Evolutionary conservation across 2,113 vertebrate species (phyloP).

Genomic region (Sigmodon hispidus): DNA sequence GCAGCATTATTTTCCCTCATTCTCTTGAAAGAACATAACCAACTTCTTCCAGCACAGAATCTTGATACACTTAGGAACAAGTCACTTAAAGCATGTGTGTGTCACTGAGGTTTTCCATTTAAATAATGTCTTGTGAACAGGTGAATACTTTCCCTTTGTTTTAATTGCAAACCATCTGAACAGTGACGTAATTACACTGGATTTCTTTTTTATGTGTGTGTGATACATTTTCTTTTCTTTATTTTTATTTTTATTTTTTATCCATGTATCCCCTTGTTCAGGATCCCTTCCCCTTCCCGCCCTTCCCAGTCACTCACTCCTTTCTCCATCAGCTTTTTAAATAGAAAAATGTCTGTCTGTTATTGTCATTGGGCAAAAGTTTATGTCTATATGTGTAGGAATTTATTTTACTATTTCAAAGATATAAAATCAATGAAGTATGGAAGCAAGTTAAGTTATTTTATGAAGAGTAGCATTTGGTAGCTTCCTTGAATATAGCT

Average conservation of each 20-base stretch:
- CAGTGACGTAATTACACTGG: conserved; percentile 47
- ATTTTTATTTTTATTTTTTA: no score
- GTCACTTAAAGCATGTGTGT: not conserved
- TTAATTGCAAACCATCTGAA: conserved; percentile 8
- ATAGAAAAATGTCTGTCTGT: conserved; percentile 72
- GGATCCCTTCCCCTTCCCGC: no score
- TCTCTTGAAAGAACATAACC: not conserved
- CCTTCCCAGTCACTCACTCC: no score
- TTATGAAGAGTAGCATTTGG: conserved; percentile 83
- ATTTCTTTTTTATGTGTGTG: no score
- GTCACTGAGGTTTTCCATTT: not conserved
- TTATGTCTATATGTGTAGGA: conserved; percentile 50
- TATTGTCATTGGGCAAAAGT: conserved; percentile 73
- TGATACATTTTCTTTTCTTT: no score
- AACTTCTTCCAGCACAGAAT: rapidly evolving
- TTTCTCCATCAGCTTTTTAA: no score
- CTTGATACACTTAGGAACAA: not conserved
- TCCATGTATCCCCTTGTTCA: no score
- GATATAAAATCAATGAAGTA: conserved; percentile 88
- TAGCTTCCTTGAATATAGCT: conserved; percentile 82
- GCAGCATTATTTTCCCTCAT: not conserved
- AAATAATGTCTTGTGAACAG: not conserved
- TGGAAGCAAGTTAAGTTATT: conserved; percentile 83
- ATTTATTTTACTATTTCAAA: conserved; percentile 60
- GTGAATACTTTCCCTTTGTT: conserved; percentile 39